Conservation (phyloP, 2,888 invertebrate genomes). For the Ceriagrion tenellum region DNA sequence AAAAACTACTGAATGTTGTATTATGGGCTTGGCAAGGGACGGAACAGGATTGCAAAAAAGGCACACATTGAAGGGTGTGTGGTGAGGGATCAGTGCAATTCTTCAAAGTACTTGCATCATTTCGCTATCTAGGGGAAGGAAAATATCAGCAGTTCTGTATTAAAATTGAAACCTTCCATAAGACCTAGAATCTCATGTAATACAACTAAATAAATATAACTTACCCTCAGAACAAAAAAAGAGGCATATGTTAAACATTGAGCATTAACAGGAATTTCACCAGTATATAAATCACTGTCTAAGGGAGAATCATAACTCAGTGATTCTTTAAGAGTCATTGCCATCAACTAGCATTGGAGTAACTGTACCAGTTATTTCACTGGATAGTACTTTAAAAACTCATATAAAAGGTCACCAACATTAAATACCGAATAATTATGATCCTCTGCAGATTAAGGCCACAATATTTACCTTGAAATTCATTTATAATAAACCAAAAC, state of each 20-base stretch:
- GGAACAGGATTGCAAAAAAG: constrained; percentile 60
- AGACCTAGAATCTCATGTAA: not conserved
- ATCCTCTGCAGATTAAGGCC: constrained; percentile 30
- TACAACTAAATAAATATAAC: not conserved
- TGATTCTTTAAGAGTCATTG: not conserved
- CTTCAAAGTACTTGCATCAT: not conserved
- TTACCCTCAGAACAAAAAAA: not conserved
- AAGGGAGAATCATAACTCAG: not conserved
- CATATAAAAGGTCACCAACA: not conserved
- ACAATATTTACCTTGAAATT: constrained; percentile 6
- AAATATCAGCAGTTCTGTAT: not conserved
- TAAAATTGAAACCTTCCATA: not conserved
- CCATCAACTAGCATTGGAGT: not conserved
- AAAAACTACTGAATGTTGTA: not conserved
- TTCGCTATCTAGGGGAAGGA: not conserved
- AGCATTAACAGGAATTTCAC: not conserved
- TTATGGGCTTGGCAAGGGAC: constrained; percentile 19
- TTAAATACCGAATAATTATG: constrained; percentile 11
- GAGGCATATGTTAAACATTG: not conserved
- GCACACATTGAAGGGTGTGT: constrained; percentile 48
- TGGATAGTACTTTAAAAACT: not conserved
- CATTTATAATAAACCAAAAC: not conserved
- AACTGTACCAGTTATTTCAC: not conserved
- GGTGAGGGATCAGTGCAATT: not conserved
- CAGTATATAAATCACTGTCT: not conserved